Base-by-base conservation (phyloP, 2,113 vertebrate species). In the Clinocottus analis region DNA sequence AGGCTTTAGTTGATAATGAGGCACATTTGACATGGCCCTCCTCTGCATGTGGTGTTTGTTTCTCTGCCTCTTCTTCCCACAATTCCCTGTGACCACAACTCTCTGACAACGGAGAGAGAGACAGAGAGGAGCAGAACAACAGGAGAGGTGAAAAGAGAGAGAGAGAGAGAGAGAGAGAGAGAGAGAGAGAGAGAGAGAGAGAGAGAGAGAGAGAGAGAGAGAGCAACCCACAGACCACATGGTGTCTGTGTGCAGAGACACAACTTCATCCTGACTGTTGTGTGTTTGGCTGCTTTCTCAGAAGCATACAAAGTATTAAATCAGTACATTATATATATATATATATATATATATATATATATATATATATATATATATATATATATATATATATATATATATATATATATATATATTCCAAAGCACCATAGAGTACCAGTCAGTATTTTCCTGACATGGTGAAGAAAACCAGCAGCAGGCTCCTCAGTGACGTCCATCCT, bases 141-240 rank as follows among this genome's bases (percentile, higher is more conserved):
- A 72, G 53, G 80, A 78, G 85, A 75, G 75, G 82, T 81, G 82
- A 73, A 84, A 87, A 87, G 80, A 82, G 86, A 79, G 80, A 71
- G 86, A 84, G 83, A 84, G 90, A 87, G 80, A 82, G 86, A 79
- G 80, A 71, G 86, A 84, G 83, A n/a, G 29, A 55, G 60, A 43
- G 79, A 81, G 72, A 55, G 60, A 75, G 33, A 31, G 60, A 76
- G 67, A 63, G 51, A 73, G 29, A 55, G 60, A 43, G 79, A 81
- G 72, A 55, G 60, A 75, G 33, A 31, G 60, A 76, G 67, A 63
- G 51, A 84, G 90, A 87, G 80, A 82, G 86, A 79, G 80, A 71
- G 86, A 84, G 83, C 77, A 90, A 75, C 80, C 86, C 90, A 87
- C 90, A 91, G 90, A 90, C 90, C 90, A 55, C 88, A 91, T 72